Percentiles rank a stretch among this genome's conserved stretches.
Conservation (phyloP, 2,797 vertebrate genomes). For the Dryobates pubescens region DNA sequence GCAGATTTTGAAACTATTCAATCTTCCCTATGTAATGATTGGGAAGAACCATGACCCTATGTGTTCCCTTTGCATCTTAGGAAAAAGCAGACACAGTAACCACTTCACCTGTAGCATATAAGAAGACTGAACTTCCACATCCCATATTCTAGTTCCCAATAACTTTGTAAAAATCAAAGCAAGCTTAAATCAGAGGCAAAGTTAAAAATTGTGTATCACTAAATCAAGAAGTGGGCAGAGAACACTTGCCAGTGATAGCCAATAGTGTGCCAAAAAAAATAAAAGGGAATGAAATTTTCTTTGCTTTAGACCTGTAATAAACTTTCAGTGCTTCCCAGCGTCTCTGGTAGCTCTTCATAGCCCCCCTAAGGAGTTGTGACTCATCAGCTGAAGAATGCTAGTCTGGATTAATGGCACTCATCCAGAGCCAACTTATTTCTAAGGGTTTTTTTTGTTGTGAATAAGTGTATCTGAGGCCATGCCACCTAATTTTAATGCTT, state of each 20-base stretch:
- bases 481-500: neutral
- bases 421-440: neutral
- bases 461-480: neutral
- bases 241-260: neutral
- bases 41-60: neutral
- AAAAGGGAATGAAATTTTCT: neutral
- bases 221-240: neutral
- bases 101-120: neutral
- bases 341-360: slow-evolving; percentile 2
- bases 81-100: neutral
- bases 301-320: slow-evolving; percentile 18
- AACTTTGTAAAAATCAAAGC: neutral
- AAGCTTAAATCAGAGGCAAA: neutral
- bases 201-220: neutral
- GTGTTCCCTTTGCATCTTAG: neutral
- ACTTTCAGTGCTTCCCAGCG: neutral
- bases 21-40: neutral
- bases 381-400: neutral
- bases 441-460: neutral
- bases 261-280: neutral
- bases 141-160: neutral
- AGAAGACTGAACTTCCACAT: neutral
- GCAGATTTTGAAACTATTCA: neutral
- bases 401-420: neutral
- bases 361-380: neutral